Base-by-base conservation (phyloP, 2,113 vertebrate species). In the Indicator indicator region DNA sequence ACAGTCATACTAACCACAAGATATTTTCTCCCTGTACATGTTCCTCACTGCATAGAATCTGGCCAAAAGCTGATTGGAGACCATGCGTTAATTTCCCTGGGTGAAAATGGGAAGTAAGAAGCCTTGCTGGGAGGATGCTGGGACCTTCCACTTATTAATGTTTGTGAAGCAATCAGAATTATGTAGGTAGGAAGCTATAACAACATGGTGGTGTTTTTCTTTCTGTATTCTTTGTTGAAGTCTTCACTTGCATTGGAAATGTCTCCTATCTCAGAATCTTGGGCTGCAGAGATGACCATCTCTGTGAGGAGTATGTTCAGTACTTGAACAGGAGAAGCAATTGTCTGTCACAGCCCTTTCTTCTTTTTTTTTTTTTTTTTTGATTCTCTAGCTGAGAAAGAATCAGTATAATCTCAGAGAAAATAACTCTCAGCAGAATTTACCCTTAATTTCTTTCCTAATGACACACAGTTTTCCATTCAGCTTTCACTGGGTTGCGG, bases 21-120 rank as follows among this genome's bases (percentile, higher is more conserved):
- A 2, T 19, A 36, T 24, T 83, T 88, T 42, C 12, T 54, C 15
- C 23, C 21, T 0, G 0, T 54, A 15, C 7, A 2, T 0, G 0
- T 9, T 69, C 6, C 11, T 77, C 14, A 62, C 6, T 12, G 5
- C 3, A 3, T 3, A 36, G 21, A 6, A 69, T 92, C 75, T 94
- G 67, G 14, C 26, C 38, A 70, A 50, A 87, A 76, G 7, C 44
- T 70, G 30, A n/a, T 6, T 58, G 19, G 36, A 83, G 14, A 75
- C 3, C 0, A 12, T 24, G 8, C 11, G 28, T 76, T 70, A 12
- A 16, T 63, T 89, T 79, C 54, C 7, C 8, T 58, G 56, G 40
- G 36, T 44, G 18, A 36, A 83, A 75, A 69, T 9, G 17, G 40
- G 59, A 70, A 62, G 5, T 40, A 42, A n/a, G 8, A 80, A 80